Base-by-base conservation (phyloP, 2,797 vertebrate genomes). In the Fistularia tabacaria region DNA sequence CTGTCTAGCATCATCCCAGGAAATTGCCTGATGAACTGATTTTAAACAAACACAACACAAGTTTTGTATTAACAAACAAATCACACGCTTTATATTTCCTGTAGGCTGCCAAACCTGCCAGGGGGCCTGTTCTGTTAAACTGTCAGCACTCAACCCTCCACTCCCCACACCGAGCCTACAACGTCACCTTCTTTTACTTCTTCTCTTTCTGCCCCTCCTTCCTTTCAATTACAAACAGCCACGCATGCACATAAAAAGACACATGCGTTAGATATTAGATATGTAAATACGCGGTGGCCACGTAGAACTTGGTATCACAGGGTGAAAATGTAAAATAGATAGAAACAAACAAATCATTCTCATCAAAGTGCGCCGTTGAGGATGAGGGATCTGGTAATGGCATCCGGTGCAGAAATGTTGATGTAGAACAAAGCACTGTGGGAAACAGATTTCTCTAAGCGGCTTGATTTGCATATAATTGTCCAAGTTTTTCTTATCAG, bases 51-150 rank as follows among this genome's bases (percentile, higher is more conserved):
- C 66, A 74, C 65, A 81, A 73, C 54, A 65, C 73, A 74, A 71
- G 74, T 55, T 72, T 75, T 67, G 69, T 58, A 70, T 73, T 76
- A 78, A 80, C 74, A 82, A 84, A 82, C 76, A 84, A 78, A 82
- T 78, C 64, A 71, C 51, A 50, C 48, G 59, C 66, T 84, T 81
- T 80, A 77, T 77, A 70, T 84, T 82, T 87, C 79, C 77, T 82
- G 69, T 70, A 59, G 67, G 66, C 68, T 76, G 76, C 82, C 74
- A 83, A 80, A 75, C 66, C 64, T 77, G 63, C 62, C 43, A 48
- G 66, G 67, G 69, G 69, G 54, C 73, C 75, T 76, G 66, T 62
- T 76, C 64, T 80, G 80, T 86, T 85, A 84, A 89, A 86, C 80
- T 83, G 80, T 85, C 84, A 83, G 65, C 77, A 79, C 73, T 79